Evolutionary conservation across 2,888 invertebrate species (phyloP), one percentile per base, ranked within the genome.

Genomic region (Xylota sylvarum): DNA sequence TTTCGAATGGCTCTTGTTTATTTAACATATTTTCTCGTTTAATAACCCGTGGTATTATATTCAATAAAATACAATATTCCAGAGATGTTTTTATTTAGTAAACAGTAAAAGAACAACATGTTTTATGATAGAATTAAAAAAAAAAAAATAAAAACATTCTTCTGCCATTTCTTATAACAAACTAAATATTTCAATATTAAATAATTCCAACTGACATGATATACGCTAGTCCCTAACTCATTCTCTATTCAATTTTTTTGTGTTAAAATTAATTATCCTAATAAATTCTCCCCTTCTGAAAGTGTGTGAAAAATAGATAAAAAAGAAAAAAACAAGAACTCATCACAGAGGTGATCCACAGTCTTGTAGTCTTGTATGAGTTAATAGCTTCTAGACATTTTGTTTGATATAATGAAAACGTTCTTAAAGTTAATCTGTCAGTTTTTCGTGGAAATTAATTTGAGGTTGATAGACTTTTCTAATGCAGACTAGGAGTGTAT

Each of bases 391-490:
- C 35, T 48, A 35, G 65, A 65, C 35, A 23, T 65, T 65, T 35
- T 23, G 50, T 48, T 65, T 35, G 64, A 17, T 30, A 64, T 64
- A 64, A 60, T 43, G 43, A 46, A 62, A 43, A 32, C 17, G 32
- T 64, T 64, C 46, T 30, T 17, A 14, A 43, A 62, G 62, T 43
- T 14, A 62, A 65, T 65, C 50, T 35, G 35, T 50, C 65, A 50
- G 48, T 48, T 48, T 48, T 19, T 64, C 64, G 32, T 9, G 64
- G 19, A 64, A 48, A 64, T 64, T 48, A 48, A 48, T 64, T 64
- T 48, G 64, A 64, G 64, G 64, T 64, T 64, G 48, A 64, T 64
- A 64, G 48, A 64, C 64, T 64, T 10, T 14, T 17, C 43, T 14
- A 27, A 9, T 23, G 9, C 27, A 7, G 0, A 5, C n/a, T 7